Evolutionary conservation across 1,140 invertebrate genomes (phyloP), one percentile per base, ranked within the genome.

Genomic region (Procambarus clarkii): DNA sequence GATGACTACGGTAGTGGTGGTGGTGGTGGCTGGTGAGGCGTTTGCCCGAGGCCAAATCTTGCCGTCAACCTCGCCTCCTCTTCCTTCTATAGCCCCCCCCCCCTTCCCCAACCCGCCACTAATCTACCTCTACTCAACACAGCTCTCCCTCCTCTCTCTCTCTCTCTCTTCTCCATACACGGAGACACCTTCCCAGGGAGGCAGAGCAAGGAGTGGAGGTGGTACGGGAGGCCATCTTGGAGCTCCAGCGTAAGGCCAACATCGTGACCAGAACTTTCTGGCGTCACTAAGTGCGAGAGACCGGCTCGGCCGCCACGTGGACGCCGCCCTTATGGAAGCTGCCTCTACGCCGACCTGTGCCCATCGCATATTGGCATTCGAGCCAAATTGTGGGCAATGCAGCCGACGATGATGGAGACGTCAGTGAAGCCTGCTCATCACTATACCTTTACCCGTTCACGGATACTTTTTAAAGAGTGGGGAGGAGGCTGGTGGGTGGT

Each of bases 301-400:
- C 84, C 50, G 15, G 4, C 18, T 50, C 69, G 5, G 9, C 69
- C 24, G 8, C 45, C 44, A 34, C 46, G 45, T 44, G 50, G n/a
- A 50, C 44, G 44, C 44, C 84, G 69, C 69, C 84, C 84, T 45
- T 86, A 34, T 24, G n/a, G 46, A 44, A 69, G 45, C 69, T 24
- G 9, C 45, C 18, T 69, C 69, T 13, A 2, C 84, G 18, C 71
- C 69, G 69, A 45, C 64, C 84, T 54, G 84, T 86, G 84, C 64
- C 84, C 84, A 76, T 76, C 84, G 84, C 84, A 86, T 76, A 86
- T 76, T 50, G 46, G 46, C 46, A 86, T 76, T 69, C 82, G 44
- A 46, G 84, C 60, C 64, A 76, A 86, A 86, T 86, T 76, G 84
- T 76, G 71, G 46, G 44, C 79, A 81, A 54, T n/a, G 84, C 69